Conservation (phyloP, 2,888 invertebrate genomes). For the Augiades crinisus region DNA sequence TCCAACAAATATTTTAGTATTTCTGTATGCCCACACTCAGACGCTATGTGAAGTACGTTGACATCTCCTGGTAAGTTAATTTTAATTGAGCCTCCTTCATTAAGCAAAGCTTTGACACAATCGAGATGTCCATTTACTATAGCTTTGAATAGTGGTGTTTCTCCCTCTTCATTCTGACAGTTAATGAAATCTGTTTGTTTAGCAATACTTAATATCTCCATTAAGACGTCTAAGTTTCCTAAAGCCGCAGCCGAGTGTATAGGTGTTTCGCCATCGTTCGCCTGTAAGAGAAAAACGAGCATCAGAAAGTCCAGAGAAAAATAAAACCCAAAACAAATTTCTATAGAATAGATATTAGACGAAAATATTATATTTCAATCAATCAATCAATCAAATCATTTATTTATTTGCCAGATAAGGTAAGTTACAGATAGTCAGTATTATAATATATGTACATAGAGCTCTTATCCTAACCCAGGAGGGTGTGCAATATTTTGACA, state of each 20-base stretch:
- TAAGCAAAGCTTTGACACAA: slow-evolving; percentile 66
- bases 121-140: slow-evolving; percentile 60
- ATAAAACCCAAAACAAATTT: too few relatives aligned
- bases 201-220: slow-evolving; percentile 72
- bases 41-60: slow-evolving; percentile 83
- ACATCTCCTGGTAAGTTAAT: slow-evolving; percentile 64
- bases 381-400: too few relatives aligned
- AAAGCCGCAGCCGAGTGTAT: slow-evolving; percentile 77
- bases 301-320: too few relatives aligned
- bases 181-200: slow-evolving; percentile 72
- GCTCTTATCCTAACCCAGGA: too few relatives aligned
- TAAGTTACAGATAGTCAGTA: too few relatives aligned
- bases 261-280: slow-evolving; percentile 74
- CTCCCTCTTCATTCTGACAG: slow-evolving; percentile 67
- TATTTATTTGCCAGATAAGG: too few relatives aligned
- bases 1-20: slow-evolving; percentile 77
- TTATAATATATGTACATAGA: too few relatives aligned
- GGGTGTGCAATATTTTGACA: too few relatives aligned
- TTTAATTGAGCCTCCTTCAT: slow-evolving; percentile 69
- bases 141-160: slow-evolving; percentile 75
- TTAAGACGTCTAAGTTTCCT: slow-evolving; percentile 71
- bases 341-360: too few relatives aligned
- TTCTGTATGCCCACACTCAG: slow-evolving; percentile 75
- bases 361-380: too few relatives aligned
- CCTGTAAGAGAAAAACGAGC: slow-evolving; percentile 47